A percentile compares a stretch with the other conserved stretches of the same genome.
These are phyloP conservation scores for Pseudochromis fuscus DNA, from an alignment of 2,797 vertebrate genomes.

Conservation along the genomic window DNA sequence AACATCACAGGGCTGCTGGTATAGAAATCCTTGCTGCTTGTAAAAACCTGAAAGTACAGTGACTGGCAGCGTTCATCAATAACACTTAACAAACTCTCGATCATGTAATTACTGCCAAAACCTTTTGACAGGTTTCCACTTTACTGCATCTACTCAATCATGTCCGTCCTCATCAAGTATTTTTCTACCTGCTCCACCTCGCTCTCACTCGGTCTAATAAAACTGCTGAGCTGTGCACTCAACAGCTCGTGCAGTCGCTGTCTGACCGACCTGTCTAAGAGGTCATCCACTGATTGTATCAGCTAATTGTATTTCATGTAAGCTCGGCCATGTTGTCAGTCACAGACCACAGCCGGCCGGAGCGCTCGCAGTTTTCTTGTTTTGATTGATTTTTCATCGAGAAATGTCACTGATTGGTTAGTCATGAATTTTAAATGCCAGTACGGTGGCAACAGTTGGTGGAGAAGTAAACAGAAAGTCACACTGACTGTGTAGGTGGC, in stretches of 20 bases:
- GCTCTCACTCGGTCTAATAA: slow-evolving; percentile 8
- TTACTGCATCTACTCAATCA: slow-evolving; percentile 26
- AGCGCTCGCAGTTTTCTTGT: slow-evolving; percentile 25
- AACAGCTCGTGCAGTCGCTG: slow-evolving; percentile 5
- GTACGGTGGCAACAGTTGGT: slow-evolving; percentile 45
- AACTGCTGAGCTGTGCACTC: background rate
- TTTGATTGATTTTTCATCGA: slow-evolving; percentile 64
- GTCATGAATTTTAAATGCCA: slow-evolving; percentile 66
- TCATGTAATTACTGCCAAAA: slow-evolving; percentile 38
- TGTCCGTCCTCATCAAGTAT: slow-evolving; percentile 22
- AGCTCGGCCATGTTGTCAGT: slow-evolving; percentile 46
- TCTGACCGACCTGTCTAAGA: slow-evolving; percentile 18
- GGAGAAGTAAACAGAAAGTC: slow-evolving; percentile 44
- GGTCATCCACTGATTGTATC: slow-evolving; percentile 30
- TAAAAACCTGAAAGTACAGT: slow-evolving; percentile 12
- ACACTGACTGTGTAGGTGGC: slow-evolving; percentile 35
- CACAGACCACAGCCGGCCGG: slow-evolving; percentile 17
- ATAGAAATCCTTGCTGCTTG: slow-evolving; percentile 11
- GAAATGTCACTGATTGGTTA: slow-evolving; percentile 61
- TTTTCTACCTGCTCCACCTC: slow-evolving; percentile 3
- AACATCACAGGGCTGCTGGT: background rate
- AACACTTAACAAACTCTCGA: slow-evolving; percentile 32
- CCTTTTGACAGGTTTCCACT: slow-evolving; percentile 43
- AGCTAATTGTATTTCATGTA: slow-evolving; percentile 43
- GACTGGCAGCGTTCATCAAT: slow-evolving; percentile 41